Evolutionary conservation across 2,888 invertebrate species (phyloP).

Genomic region (Myopa testacea): DNA sequence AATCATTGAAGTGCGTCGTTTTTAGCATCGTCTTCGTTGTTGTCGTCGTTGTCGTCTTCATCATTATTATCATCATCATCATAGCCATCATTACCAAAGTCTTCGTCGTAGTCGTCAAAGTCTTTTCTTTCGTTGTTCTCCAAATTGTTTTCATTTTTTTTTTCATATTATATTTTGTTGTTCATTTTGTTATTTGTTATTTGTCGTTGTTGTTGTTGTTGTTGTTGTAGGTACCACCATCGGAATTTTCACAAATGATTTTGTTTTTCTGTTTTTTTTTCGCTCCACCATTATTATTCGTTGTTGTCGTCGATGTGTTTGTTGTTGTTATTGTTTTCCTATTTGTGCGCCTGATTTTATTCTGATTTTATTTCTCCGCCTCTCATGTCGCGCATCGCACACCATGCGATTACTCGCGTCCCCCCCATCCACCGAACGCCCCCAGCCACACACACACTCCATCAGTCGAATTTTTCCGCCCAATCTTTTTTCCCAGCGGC

Average conservation of each 20-base stretch:
- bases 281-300: not conserved
- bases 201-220: conserved; percentile 19
- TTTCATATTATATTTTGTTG: not conserved
- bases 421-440: not conserved
- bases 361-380: conserved; percentile 14
- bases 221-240: not conserved
- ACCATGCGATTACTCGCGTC: not conserved
- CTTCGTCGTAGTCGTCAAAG: not conserved
- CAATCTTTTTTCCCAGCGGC: conserved; percentile 18
- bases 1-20: conserved; percentile 7
- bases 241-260: conserved; percentile 24
- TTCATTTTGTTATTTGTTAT: conserved; percentile 9
- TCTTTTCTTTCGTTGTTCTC: not conserved
- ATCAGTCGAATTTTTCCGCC: conserved; percentile 5
- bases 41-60: not conserved
- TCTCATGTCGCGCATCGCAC: not conserved
- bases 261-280: conserved; percentile 10
- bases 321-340: conserved; percentile 16
- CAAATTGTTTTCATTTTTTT: conserved; percentile 18
- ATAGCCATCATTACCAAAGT: not conserved
- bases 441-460: not conserved
- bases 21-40: conserved; percentile 2
- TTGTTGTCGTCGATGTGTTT: not conserved
- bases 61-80: not conserved
- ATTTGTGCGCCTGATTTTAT: conserved; percentile 20